Conservation (phyloP, 2,797 vertebrate species). For the Petrocephalus sullivani region DNA sequence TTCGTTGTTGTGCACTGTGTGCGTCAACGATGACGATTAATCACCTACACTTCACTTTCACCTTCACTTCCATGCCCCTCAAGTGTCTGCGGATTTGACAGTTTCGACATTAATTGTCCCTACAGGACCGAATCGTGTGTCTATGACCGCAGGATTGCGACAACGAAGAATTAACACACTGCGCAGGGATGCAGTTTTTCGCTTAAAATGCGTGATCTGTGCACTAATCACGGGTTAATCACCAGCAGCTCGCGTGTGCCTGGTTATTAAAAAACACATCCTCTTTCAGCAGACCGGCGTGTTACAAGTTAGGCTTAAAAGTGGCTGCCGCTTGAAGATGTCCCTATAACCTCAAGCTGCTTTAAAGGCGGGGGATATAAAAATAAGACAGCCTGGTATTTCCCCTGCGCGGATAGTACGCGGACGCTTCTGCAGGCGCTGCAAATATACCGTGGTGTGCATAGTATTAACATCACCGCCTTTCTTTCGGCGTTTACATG, state of each 20-base stretch:
- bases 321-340: background rate
- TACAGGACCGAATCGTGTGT: background rate
- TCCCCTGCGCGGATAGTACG: background rate
- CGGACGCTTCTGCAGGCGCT: background rate
- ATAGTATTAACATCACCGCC: background rate
- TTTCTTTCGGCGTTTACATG: background rate
- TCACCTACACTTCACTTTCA: no score
- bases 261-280: background rate
- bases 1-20: no score
- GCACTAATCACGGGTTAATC: constrained; percentile 2
- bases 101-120: background rate
- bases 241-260: background rate
- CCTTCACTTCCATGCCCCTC: background rate
- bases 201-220: background rate
- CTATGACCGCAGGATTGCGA: background rate
- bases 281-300: background rate
- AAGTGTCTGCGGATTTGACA: background rate
- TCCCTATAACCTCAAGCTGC: background rate
- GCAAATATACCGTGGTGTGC: background rate
- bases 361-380: background rate
- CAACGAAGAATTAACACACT: background rate
- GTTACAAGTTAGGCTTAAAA: background rate
- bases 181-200: background rate
- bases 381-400: background rate
- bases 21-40: no score